Evolutionary conservation across 2,113 vertebrate species (phyloP).

Genomic region (Oreocharis arfaki): DNA sequence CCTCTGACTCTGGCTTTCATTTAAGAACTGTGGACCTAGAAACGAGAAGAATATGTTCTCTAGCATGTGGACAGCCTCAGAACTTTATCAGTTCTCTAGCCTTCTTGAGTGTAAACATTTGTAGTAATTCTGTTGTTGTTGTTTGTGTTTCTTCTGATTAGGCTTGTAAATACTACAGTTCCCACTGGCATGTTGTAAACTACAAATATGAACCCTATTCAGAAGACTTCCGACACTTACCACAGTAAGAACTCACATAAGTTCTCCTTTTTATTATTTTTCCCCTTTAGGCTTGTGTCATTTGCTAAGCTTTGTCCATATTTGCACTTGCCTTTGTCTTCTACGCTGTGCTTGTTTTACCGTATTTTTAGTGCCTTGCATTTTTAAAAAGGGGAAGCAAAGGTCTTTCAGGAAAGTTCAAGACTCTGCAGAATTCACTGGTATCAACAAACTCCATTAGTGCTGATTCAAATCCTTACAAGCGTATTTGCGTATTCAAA

Average conservation of each 20-base stretch:
- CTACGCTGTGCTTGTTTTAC: neutral
- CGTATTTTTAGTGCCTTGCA: neutral
- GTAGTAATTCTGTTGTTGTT: neutral
- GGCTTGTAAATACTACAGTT: slow-evolving; percentile 96
- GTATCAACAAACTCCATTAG: slow-evolving; percentile 13
- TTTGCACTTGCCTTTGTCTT: slow-evolving; percentile 23
- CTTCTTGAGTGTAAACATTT: neutral
- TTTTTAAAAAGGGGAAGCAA: slow-evolving; percentile 40
- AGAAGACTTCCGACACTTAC: slow-evolving; percentile 89
- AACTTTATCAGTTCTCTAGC: neutral
- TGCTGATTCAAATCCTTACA: slow-evolving; percentile 23
- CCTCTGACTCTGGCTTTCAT: neutral
- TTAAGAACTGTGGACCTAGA: neutral
- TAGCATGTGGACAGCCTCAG: neutral
- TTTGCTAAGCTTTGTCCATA: slow-evolving; percentile 9
- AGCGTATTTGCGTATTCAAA: neutral
- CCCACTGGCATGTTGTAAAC: slow-evolving; percentile 88
- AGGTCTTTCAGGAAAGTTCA: slow-evolving; percentile 40
- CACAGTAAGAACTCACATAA: slow-evolving; percentile 77
- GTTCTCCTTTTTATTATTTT: neutral
- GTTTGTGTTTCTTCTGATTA: slow-evolving; percentile 57
- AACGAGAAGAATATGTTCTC: neutral
- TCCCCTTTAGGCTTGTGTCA: neutral
- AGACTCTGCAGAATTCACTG: slow-evolving; percentile 42
- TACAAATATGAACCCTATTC: slow-evolving; percentile 93